Conservation (phyloP, 2,797 vertebrate species). For the Yasuhikotakia modesta region DNA sequence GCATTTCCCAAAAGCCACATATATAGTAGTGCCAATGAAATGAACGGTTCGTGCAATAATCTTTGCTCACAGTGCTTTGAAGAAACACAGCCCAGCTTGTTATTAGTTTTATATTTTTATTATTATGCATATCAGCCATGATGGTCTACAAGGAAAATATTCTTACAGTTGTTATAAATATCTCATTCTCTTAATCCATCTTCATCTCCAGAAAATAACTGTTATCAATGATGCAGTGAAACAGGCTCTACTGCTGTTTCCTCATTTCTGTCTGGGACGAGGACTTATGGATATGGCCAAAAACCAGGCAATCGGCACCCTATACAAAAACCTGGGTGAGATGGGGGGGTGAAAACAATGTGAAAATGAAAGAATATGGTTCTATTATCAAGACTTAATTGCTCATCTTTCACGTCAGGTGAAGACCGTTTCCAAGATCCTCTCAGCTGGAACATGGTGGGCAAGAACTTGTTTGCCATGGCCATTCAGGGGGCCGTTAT, state of each 20-base stretch:
- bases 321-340: conserved; percentile 89
- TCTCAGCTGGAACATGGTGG: conserved; percentile 92
- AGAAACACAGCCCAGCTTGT: too few species aligned
- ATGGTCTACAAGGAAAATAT: background rate
- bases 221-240: conserved; percentile 92
- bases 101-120: too few species aligned
- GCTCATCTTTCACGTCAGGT: conserved; percentile 70
- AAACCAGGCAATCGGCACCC: conserved; percentile 92
- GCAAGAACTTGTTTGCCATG: conserved; percentile 95
- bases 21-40: too few species aligned
- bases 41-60: too few species aligned
- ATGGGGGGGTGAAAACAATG: background rate
- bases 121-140: background rate
- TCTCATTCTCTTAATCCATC: background rate
- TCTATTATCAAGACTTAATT: background rate
- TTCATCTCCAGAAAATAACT: conserved; percentile 78
- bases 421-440: conserved; percentile 91
- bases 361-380: background rate
- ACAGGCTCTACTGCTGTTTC: conserved; percentile 92
- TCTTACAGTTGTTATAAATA: background rate
- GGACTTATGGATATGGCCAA: conserved; percentile 98
- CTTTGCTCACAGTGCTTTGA: too few species aligned
- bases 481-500: conserved; percentile 87
- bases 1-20: too few species aligned
- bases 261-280: conserved; percentile 95